Evolutionary conservation across 2,888 invertebrate species (phyloP).

Genomic region (Drosophila algonquin): DNA sequence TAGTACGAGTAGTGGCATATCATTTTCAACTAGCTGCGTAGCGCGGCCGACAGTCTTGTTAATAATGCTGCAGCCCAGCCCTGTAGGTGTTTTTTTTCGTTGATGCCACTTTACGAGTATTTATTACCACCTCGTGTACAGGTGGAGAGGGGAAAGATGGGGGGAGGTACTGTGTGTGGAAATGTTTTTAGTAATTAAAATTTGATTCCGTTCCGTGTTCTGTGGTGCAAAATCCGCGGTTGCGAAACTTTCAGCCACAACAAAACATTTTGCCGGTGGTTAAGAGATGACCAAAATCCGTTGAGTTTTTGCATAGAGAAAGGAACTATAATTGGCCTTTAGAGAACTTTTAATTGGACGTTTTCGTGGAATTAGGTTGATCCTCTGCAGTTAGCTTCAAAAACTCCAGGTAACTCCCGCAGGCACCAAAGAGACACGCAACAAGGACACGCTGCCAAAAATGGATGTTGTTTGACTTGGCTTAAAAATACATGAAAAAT

Average conservation of each 20-base stretch:
- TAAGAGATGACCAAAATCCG: neutral
- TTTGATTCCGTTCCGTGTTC: neutral
- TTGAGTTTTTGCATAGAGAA: neutral
- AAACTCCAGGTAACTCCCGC: no score
- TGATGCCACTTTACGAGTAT: neutral
- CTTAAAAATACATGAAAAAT: no score
- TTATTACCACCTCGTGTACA: neutral
- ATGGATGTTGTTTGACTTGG: no score
- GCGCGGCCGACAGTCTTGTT: constrained; percentile 21
- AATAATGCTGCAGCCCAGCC: constrained; percentile 32
- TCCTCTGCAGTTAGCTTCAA: no score
- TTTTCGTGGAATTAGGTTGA: neutral
- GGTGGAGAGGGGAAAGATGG: neutral
- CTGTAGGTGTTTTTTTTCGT: constrained; percentile 2
- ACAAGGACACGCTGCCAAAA: neutral
- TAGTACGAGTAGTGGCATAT: constrained; percentile 4
- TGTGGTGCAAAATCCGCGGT: neutral
- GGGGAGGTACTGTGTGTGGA: neutral
- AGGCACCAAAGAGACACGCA: no score
- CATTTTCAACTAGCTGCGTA: constrained; percentile 29
- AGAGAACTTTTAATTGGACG: neutral
- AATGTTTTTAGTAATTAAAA: neutral
- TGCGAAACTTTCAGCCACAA: neutral
- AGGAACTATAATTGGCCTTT: neutral
- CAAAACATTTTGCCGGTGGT: neutral